These are phyloP conservation scores for Zosterops lateralis DNA, from an alignment of 2,113 vertebrate species.

Conservation along the genomic window DNA sequence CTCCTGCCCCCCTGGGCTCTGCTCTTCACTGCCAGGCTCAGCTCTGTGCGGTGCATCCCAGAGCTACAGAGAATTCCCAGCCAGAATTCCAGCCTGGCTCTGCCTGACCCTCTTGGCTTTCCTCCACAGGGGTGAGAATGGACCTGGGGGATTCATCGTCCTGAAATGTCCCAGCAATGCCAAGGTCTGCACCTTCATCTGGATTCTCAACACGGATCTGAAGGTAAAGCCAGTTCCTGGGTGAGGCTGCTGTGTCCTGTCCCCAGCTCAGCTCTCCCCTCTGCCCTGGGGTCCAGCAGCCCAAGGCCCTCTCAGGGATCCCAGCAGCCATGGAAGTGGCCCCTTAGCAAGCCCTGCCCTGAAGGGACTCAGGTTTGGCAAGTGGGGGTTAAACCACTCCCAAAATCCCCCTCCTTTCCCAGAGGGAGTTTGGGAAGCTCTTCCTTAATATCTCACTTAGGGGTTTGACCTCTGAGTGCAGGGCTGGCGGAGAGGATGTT, in stretches of 20 bases:
- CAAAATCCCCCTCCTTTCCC: neutral
- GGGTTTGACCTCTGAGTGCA: neutral
- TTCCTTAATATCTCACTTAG: neutral
- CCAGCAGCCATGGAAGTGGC: rapidly evolving
- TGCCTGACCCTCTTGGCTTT: neutral
- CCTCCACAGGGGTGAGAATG: constrained; percentile 88
- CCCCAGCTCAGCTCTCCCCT: neutral
- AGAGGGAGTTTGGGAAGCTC: neutral
- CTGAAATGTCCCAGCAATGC: constrained; percentile 87
- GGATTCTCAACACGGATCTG: constrained; percentile 95
- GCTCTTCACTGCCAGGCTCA: neutral
- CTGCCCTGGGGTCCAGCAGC: neutral
- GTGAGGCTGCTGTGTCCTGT: neutral
- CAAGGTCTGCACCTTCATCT: constrained; percentile 91
- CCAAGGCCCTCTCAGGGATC: neutral
- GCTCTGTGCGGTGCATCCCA: rapidly evolving
- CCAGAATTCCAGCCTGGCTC: neutral
- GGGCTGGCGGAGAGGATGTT: neutral
- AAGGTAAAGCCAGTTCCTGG: constrained; percentile 74
- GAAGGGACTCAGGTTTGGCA: neutral
- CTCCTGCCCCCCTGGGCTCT: neutral
- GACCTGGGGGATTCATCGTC: constrained; percentile 92
- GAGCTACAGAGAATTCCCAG: neutral
- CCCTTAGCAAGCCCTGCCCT: neutral
- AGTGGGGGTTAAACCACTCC: neutral